Evolutionary conservation across 1,140 invertebrate species (phyloP).

Genomic region (Luehdorfia chinensis): DNA sequence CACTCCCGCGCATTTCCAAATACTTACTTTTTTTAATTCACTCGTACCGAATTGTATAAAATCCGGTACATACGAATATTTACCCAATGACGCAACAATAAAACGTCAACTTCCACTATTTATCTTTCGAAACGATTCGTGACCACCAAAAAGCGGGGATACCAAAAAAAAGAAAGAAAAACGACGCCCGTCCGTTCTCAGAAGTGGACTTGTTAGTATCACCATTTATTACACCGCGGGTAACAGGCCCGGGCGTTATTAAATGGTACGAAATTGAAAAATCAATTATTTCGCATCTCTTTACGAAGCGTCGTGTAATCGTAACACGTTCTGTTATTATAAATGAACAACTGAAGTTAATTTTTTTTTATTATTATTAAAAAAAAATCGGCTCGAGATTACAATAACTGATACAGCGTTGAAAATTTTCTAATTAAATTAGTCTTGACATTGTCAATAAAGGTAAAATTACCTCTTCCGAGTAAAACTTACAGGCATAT

Average conservation of each 20-base stretch:
- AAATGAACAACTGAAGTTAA: slow-evolving; percentile 1
- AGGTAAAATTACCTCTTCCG: no score
- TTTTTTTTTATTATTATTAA: slow-evolving; percentile 7
- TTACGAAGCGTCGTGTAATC: neutral
- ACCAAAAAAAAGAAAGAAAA: slow-evolving; percentile 41
- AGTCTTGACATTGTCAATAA: no score
- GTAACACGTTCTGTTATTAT: neutral
- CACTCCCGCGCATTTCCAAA: no score
- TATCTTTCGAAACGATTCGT: slow-evolving; percentile 65
- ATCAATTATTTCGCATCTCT: slow-evolving; percentile 12
- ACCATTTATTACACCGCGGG: slow-evolving; percentile 69
- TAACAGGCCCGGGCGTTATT: slow-evolving; percentile 17
- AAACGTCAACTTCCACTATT: slow-evolving; percentile 46
- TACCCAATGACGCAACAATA: slow-evolving; percentile 45
- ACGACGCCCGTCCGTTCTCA: slow-evolving; percentile 45
- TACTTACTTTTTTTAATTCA: no score
- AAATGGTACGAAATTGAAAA: slow-evolving; percentile 6
- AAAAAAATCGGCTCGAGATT: slow-evolving; percentile 8
- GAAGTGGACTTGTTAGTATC: slow-evolving; percentile 68
- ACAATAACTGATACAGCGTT: slow-evolving; percentile 10
- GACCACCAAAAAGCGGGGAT: slow-evolving; percentile 48
- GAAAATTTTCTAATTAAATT: slow-evolving; percentile 10
- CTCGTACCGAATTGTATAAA: no score
- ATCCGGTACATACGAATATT: slow-evolving; percentile 5
- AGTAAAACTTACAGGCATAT: no score